Evolutionary conservation across 2,797 vertebrate genomes (phyloP).

Genomic region (Sebastes hopkinsi): DNA sequence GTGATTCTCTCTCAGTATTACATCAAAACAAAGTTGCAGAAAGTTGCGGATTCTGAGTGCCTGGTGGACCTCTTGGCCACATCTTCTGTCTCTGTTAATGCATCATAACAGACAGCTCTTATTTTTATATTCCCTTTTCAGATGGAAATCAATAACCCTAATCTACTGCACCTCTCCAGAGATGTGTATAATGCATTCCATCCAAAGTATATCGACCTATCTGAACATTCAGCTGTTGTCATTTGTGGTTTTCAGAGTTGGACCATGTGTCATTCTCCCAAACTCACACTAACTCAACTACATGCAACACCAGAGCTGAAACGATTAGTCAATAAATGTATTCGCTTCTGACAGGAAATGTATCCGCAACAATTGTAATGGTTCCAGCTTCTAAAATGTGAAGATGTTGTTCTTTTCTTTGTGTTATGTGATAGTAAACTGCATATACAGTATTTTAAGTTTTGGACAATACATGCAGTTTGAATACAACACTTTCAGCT

Average conservation of each 20-base stretch:
- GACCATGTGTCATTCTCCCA: background rate
- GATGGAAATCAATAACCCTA: slow-evolving; percentile 34
- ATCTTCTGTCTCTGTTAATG: slow-evolving; percentile 5
- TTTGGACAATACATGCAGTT: background rate
- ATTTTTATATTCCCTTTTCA: slow-evolving; percentile 19
- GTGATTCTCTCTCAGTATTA: background rate
- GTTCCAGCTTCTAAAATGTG: background rate
- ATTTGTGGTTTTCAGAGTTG: background rate
- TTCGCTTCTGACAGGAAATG: background rate
- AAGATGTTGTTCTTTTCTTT: background rate
- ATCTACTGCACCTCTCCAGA: slow-evolving; percentile 11
- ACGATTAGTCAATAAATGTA: background rate
- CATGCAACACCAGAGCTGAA: background rate
- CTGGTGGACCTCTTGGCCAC: background rate
- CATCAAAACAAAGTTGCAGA: background rate
- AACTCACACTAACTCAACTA: background rate
- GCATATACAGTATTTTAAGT: background rate
- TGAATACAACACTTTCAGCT: background rate
- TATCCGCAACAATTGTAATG: background rate
- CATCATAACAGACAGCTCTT: background rate
- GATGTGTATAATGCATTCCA: background rate
- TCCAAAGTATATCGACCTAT: background rate
- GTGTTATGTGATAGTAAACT: background rate
- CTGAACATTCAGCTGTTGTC: background rate
- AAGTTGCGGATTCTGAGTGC: background rate